Conservation (phyloP, 1,140 invertebrate genomes). For the Meloidogyne hapla region DNA sequence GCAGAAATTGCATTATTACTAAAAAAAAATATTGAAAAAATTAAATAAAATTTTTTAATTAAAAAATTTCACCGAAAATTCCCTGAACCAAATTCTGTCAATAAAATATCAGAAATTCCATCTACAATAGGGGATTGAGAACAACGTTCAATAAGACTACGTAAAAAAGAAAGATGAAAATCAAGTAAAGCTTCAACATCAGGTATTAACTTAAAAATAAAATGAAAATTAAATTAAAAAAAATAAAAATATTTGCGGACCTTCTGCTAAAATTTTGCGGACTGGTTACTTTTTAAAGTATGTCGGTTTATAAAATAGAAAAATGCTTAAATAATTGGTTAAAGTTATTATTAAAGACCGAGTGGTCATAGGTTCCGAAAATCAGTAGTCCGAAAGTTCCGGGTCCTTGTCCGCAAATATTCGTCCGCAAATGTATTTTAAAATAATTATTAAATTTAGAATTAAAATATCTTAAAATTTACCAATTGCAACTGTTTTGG, state of each 20-base stretch:
- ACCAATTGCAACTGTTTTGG: constrained; percentile 28
- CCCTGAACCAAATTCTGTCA: constrained; percentile 31
- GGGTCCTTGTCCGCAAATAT: no score
- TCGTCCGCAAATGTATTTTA: no score
- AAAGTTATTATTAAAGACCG: not conserved
- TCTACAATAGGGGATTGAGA: constrained; percentile 33
- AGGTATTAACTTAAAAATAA: constrained; percentile 35
- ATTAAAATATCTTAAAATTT: no score
- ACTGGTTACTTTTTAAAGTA: no score
- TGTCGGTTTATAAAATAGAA: no score
- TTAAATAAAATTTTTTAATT: constrained; percentile 14
- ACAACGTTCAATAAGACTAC: constrained; percentile 34
- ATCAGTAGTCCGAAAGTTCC: no score
- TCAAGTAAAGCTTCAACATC: constrained; percentile 54
- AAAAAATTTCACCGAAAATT: constrained; percentile 26
- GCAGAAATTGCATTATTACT: constrained; percentile 37
- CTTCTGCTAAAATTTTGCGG: no score
- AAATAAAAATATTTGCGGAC: no score
- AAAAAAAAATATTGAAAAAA: not conserved
- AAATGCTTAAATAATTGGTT: no score
- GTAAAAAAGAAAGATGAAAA: constrained; percentile 51
- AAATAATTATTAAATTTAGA: no score
- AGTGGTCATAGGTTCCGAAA: not conserved
- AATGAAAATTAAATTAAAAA: constrained; percentile 10
- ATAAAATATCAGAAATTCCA: constrained; percentile 51